Conservation (phyloP, 2,888 invertebrate genomes). For the Reticulitermes lucifugus region DNA sequence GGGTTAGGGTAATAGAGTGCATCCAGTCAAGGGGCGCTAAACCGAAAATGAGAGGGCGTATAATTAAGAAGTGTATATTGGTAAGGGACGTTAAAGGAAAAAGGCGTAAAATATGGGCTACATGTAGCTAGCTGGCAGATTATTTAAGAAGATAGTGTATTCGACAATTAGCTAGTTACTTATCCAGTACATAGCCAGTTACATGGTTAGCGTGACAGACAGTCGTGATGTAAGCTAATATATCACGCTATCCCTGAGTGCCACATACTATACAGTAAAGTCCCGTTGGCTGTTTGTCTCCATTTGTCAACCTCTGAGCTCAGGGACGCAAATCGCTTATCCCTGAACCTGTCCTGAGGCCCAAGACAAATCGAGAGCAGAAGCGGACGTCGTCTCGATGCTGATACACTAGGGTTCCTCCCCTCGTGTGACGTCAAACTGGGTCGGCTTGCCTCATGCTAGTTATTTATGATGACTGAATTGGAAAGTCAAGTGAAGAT, state of each 20-base stretch:
- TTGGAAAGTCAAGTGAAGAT: neutral
- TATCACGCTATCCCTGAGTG: neutral
- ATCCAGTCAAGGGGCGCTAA: too few species aligned
- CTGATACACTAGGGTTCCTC: neutral
- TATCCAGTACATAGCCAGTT: too few species aligned
- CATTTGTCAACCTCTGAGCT: slow-evolving; percentile 46
- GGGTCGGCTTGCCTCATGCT: neutral
- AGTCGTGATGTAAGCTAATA: too few species aligned
- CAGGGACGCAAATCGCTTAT: slow-evolving; percentile 13
- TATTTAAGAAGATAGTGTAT: too few species aligned
- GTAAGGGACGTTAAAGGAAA: too few species aligned
- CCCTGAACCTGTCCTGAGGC: neutral
- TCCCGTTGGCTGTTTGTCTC: slow-evolving; percentile 45
- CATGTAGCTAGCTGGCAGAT: too few species aligned
- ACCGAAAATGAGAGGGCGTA: too few species aligned
- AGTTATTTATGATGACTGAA: slow-evolving; percentile 12
- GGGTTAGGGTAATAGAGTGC: too few species aligned
- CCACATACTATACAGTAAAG: neutral
- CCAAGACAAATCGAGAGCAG: slow-evolving; percentile 8
- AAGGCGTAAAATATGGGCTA: too few species aligned
- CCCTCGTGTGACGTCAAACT: neutral
- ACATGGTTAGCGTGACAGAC: too few species aligned
- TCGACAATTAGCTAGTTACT: too few species aligned
- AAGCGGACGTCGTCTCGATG: neutral
- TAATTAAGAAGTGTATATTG: too few species aligned